A percentile compares a stretch with the other conserved stretches of the same genome.
Evolutionary conservation across 2,797 vertebrate species (phyloP).

Genomic region (Muraenolepis orangiensis): DNA sequence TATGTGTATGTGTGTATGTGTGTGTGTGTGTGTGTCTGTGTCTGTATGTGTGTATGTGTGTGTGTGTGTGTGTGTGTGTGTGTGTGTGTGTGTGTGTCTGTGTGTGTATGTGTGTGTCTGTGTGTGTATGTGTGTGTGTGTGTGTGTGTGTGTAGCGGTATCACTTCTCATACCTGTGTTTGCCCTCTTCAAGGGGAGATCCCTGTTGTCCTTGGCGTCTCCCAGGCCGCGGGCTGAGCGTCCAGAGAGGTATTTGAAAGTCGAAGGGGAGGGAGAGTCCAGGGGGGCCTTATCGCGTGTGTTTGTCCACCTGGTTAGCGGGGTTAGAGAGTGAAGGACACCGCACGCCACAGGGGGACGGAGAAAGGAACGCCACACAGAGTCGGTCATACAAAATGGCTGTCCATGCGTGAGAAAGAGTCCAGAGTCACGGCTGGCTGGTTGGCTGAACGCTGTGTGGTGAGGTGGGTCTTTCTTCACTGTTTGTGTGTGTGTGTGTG

Average conservation of each 20-base stretch:
- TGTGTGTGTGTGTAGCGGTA: too few species aligned
- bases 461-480: not conserved
- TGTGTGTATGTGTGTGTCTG: too few species aligned
- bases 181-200: too few species aligned
- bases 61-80: not conserved
- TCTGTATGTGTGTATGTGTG: too few species aligned
- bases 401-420: not conserved
- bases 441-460: not conserved
- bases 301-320: constrained; percentile 77
- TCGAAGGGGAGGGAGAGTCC: constrained; percentile 48
- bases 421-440: not conserved
- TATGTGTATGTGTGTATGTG: too few species aligned
- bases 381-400: not conserved
- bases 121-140: too few species aligned
- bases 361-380: not conserved
- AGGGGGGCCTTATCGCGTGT: constrained; percentile 70
- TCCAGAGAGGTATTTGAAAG: constrained; percentile 58
- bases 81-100: not conserved
- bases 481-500: too few species aligned
- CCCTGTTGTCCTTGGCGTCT: constrained; percentile 63
- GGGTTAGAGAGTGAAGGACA: constrained; percentile 65
- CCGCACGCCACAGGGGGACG: not conserved
- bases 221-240: constrained; percentile 38
- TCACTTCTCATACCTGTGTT: too few species aligned
- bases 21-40: too few species aligned